Evolutionary conservation across 1,140 invertebrate genomes (phyloP).

Genomic region (Drosophila serrata): DNA sequence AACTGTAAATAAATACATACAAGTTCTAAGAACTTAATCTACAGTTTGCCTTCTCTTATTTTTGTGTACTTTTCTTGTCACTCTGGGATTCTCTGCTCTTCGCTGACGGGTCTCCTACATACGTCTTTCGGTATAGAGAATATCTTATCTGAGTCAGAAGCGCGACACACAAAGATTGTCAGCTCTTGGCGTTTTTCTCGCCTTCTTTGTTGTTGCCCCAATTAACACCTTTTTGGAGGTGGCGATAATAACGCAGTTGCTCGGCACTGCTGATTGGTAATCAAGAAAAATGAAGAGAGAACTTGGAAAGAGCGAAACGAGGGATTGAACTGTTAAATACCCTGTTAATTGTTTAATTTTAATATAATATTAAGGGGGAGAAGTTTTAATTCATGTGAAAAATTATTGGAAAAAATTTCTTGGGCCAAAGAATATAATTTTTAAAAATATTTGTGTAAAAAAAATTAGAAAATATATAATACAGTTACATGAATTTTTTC

Average conservation of each 20-base stretch:
- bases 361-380: neutral
- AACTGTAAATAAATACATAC: neutral
- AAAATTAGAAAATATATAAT: too few relatives aligned
- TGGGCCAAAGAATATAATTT: too few relatives aligned
- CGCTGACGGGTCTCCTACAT: constrained; percentile 21
- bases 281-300: constrained; percentile 35
- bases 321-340: neutral
- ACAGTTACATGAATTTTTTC: too few relatives aligned
- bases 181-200: constrained; percentile 30
- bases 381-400: neutral
- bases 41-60: constrained; percentile 2
- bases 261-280: constrained; percentile 53
- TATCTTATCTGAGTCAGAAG: constrained; percentile 62
- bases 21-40: constrained; percentile 39
- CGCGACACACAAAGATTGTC: constrained; percentile 43
- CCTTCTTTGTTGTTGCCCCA: constrained; percentile 58
- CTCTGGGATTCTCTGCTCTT: constrained; percentile 24
- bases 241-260: constrained; percentile 74
- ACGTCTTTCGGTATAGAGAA: constrained; percentile 4
- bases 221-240: constrained; percentile 74
- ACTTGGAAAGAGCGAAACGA: neutral
- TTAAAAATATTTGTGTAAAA: too few relatives aligned
- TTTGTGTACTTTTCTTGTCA: constrained; percentile 54
- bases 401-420: too few relatives aligned
- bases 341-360: neutral